These are phyloP conservation scores for Trichopoda pennipes DNA, from an alignment of 2,888 invertebrate species.

Conservation along the genomic window DNA sequence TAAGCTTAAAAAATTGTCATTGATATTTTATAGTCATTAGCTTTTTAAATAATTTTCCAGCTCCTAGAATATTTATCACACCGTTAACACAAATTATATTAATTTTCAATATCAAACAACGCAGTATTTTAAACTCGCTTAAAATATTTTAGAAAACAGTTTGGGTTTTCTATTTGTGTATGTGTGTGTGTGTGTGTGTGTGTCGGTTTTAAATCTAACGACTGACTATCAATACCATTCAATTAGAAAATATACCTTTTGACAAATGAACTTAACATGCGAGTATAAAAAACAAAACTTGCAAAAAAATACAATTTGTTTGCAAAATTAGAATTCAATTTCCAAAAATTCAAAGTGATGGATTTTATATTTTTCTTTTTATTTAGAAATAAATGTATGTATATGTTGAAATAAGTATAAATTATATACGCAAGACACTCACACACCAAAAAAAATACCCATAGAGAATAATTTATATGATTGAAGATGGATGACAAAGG, in stretches of 20 bases:
- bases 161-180: background rate
- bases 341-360: constrained; percentile 73
- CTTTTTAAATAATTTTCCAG: background rate
- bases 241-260: constrained; percentile 62
- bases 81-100: background rate
- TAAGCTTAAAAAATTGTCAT: constrained; percentile 8
- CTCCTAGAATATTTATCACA: background rate
- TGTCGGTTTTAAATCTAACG: constrained; percentile 10
- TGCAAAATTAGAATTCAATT: constrained; percentile 71
- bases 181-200: background rate
- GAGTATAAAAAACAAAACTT: background rate
- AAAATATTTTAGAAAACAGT: background rate
- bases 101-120: constrained; percentile 4
- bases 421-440: constrained; percentile 15
- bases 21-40: background rate
- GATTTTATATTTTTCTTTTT: constrained; percentile 78
- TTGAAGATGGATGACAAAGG: constrained; percentile 28
- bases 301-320: constrained; percentile 17
- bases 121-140: background rate
- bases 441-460: constrained; percentile 37
- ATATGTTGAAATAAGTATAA: constrained; percentile 12
- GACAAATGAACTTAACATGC: constrained; percentile 29
- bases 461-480: constrained; percentile 58
- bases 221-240: constrained; percentile 56
- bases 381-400: constrained; percentile 61